Evolutionary conservation across 1,140 invertebrate species (phyloP), one percentile per base, ranked within the genome.

Genomic region (Pollicipes pollicipes): DNA sequence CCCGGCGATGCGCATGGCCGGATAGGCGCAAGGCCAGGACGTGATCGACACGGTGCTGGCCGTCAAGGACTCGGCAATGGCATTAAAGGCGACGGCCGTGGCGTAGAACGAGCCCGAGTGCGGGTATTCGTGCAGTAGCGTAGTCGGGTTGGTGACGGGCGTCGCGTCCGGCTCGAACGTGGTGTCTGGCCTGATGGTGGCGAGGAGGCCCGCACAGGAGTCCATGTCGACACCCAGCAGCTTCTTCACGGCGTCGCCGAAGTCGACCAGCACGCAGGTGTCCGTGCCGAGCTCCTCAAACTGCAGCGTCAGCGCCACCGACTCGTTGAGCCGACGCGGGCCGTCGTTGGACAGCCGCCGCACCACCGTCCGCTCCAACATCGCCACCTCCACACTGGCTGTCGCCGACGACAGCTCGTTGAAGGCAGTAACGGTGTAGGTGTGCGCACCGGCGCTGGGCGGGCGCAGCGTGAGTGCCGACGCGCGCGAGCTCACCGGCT

Each of bases 31-130:
- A 29, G 66, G 66, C 30, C 66, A 66, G 24, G n/a, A 30, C 0
- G 69, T 71, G 35, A 30, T 66, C 6, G 45, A 45, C 27, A 68
- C 21, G 21, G 30, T 66, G 10, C 71, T 24, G 27, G 70, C 71
- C 69, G 71, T 69, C n/a, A 71, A 71, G 13, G 71, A 71, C 37
- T 69, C 24, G 3, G 71, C 68, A 8, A 71, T 69, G 68, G 67
- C 35, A 21, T 71, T 71, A 17, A 71, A 71, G 3, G 70, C 69
- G 0, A 45, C 28, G 3, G 67, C 71, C 31, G 32, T 24, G 17
- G 70, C 71, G 21, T 68, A 35, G n/a, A 63, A 67, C 28, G 67
- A 28, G 32, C 71, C 71, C 13, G 45, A 6, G 45, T 58, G 45
- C 6, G 45, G 45, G 45, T 58, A 58, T 10, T 58, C 45, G 45